Evolutionary conservation across 2,888 invertebrate species (phyloP).

Genomic region (Drosophila siamana): DNA sequence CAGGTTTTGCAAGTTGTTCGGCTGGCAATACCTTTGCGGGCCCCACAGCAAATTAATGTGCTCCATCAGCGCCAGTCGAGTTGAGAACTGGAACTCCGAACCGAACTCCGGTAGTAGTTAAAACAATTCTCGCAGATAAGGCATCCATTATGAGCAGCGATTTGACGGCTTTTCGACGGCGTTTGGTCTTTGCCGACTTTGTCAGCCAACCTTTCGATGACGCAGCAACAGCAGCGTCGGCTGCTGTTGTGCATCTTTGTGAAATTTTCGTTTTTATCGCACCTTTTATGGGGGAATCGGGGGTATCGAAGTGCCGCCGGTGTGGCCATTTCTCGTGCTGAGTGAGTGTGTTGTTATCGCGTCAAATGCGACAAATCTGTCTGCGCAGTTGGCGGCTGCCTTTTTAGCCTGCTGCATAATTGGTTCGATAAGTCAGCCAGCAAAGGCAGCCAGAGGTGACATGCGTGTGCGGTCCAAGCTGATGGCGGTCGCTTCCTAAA

Average conservation of each 20-base stretch:
- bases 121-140: constrained; percentile 82
- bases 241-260: constrained; percentile 63
- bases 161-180: constrained; percentile 81
- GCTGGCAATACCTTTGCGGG: constrained; percentile 58
- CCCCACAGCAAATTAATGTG: constrained; percentile 73
- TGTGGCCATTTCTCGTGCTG: constrained; percentile 68
- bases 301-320: constrained; percentile 18
- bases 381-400: constrained; percentile 67
- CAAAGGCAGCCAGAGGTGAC: constrained; percentile 46
- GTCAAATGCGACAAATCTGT: constrained; percentile 79
- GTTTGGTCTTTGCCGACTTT: constrained; percentile 78
- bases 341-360: constrained; percentile 70
- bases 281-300: constrained; percentile 61
- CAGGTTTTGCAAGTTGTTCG: constrained; percentile 63
- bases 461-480: constrained; percentile 70
- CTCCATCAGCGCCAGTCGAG: constrained; percentile 64
- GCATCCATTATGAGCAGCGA: constrained; percentile 84
- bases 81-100: constrained; percentile 54
- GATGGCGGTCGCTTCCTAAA: constrained; percentile 39
- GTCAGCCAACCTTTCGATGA: constrained; percentile 43
- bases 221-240: constrained; percentile 44
- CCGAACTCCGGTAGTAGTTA: constrained; percentile 83
- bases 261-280: constrained; percentile 80
- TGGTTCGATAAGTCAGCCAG: constrained; percentile 69
- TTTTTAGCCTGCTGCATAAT: constrained; percentile 74